Evolutionary conservation across 2,113 vertebrate genomes (phyloP), one percentile per base, ranked within the genome.

Genomic region (Amazona vittata): DNA sequence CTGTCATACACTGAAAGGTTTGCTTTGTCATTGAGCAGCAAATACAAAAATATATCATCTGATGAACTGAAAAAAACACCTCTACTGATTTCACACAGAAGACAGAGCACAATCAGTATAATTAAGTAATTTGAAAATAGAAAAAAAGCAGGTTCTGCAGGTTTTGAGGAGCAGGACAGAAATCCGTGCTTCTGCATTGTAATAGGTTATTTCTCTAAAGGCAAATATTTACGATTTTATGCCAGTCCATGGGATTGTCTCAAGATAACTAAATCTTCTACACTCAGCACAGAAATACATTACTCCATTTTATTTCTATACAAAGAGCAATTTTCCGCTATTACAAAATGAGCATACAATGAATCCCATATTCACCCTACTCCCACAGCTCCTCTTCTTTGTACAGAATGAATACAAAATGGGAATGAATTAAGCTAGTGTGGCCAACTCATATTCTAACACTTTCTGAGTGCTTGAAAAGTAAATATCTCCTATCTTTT

Each of bases 121-220:
- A 95, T 94, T 74, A 79, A 82, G 55, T 62, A 94, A 95, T 94
- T 47, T 70, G 37, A 60, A 95, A 90, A 90, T 5, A 75, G 69
- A 75, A 90, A 60, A 83, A 86, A 11, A 41, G 39, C n/a, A 77
- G 65, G 46, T 93, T 95, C 0, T 15, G 35, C 50, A 69, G 78
- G 64, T 81, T 93, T 80, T 79, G 82, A 86, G 81, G 57, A 4
- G 3, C 62, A 77, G 69, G 74, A 43, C 17, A 75, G 44, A 89
- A 76, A 80, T 60, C 52, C 89, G 69, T 95, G 90, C 55, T 83
- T 73, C 90, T 85, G 87, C 94, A 96, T 83, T 76, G 68, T 60
- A 96, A 96, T 52, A 63, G 26, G n/a, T 49, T 90, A 88, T 93
- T 96, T 94, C 50, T 96, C 91, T 83, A 59, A 81, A 93, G 49